Base-by-base conservation (phyloP, 2,797 vertebrate species). In the Etheostoma perlongum region DNA sequence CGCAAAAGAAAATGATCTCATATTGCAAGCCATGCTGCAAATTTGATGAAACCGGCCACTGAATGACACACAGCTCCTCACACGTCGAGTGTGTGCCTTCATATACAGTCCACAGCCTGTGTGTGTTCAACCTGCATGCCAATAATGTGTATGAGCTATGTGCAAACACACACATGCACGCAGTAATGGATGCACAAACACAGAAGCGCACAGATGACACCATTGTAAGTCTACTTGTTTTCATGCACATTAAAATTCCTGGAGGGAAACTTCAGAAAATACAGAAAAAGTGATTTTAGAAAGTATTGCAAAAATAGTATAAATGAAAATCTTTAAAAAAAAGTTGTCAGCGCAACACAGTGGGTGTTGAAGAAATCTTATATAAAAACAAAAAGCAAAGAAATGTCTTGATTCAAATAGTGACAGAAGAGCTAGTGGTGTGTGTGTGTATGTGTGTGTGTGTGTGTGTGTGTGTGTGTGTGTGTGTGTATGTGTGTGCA, bases 101-200 rank as follows among this genome's bases (percentile, higher is more conserved):
- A 52, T 10, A 14, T 19, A 42, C 10, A 58, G 21, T 54, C 12
- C 12, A n/a, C 5, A 18, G 14, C 54, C 19, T 67, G 23, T 46
- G 40, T 64, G 52, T 14, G 46, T 55, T 69, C 40, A 67, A 46
- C 48, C 47, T 57, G 42, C 49, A 64, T 74, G 57, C 74, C 79
- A 76, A 51, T 15, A 46, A 16, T 12, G 23, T 54, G 53, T n/a
- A 55, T n/a, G 44, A 73, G 21, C 21, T 6, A 52, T 18, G 27
- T 1, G 19, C 60, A 61, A 33, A 69, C 49, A 68, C 54, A 40
- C 63, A 42, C 30, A 49, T 49, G 40, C 42, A 67, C 44, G 68
- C 25, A 30, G 42, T 33, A 21, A 46, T n/a, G 67, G 55, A 67
- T 16, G 14, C 40, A 11, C 46, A 71, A 33, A 52, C 23, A 71